A percentile compares a stretch with the other conserved stretches of the same genome.
These are phyloP conservation scores for Tetramorium parvispinum DNA, from an alignment of 1,140 invertebrate species.

Conservation along the genomic window DNA sequence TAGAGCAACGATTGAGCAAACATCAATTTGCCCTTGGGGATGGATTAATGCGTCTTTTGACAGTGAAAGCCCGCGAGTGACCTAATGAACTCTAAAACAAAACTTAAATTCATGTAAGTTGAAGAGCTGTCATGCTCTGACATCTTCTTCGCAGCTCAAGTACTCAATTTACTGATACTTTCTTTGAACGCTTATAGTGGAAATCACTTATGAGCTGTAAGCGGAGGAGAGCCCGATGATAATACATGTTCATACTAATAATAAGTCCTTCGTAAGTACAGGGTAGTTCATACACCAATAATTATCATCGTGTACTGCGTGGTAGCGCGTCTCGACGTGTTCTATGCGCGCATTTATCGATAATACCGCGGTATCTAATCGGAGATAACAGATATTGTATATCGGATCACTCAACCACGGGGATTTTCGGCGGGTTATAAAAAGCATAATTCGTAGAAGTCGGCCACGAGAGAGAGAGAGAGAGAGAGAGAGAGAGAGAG, in stretches of 20 bases:
- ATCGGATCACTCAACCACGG: background rate
- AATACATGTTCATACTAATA: conserved; percentile 73
- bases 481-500: too few relatives aligned
- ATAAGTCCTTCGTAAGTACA: conserved; percentile 68
- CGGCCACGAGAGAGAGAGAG: too few relatives aligned
- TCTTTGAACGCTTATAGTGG: conserved; percentile 62
- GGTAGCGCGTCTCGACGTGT: background rate
- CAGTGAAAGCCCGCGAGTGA: background rate
- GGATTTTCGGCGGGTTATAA: background rate
- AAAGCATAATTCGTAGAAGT: background rate
- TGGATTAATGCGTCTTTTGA: background rate
- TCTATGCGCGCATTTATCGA: conserved; percentile 33
- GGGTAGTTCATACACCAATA: conserved; percentile 64
- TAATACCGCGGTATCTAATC: conserved; percentile 31
- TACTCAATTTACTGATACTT: conserved; percentile 70
- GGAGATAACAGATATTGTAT: background rate
- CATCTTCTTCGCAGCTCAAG: conserved; percentile 64
- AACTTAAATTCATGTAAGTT: conserved; percentile 49
- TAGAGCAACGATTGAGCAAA: too few relatives aligned
- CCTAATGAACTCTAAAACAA: conserved; percentile 43
- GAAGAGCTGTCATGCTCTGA: conserved; percentile 52
- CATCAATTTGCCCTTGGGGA: background rate
- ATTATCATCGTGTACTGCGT: conserved; percentile 65
- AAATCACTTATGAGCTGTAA: conserved; percentile 71
- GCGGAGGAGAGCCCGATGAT: conserved; percentile 64